Evolutionary conservation across 92 coral and sea anemone genomes (phyloP), one percentile per base, ranked within the genome.

Genomic region (Plumapathes pennacea): DNA sequence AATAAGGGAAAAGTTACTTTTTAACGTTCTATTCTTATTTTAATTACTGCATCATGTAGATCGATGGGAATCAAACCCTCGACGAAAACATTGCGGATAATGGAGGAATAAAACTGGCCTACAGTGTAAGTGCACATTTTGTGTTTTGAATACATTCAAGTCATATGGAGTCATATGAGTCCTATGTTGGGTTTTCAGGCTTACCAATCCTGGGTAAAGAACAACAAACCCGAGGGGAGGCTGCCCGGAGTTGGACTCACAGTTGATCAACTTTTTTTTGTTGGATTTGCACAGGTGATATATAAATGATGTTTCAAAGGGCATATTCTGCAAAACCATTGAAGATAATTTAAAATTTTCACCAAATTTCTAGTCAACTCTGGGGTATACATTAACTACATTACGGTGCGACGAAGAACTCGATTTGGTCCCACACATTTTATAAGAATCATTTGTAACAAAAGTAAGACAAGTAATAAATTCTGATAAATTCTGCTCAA

Each of bases 241-340:
- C 48, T 85, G 17, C 91, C 91, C 43, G 86, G 74, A 21, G 62
- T 85, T 1, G 78, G 43, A 2, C 60, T 85, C 22, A 85, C 60
- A 21, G 78, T 82, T 2, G 91, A 85, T 22, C 86, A 85, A 32
- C 74, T 85, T n/a, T 85, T 85, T 65, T 85, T 79, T 32, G 55
- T 85, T 6, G 91, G 91, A 38, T 85, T 71, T 59, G 91, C 91
- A 2, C 77, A 59, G 82, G 91, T 85, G 20, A 4, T 54, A 50
- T 26, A 30, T 37, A 19, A 20, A 19, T 22, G 10, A n/a, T 22
- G 33, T 8, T 50, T 10, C 17, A 7, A 24, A n/a, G n/a, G 7
- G 32, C 29, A 26, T 15, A 24, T 2, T 6, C 10, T 3, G 1
- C 42, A 23, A 14, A 6, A 3, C 10, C 8, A 30, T 10, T 5